Percentiles rank a stretch among this genome's conserved stretches.
Conservation (phyloP, 2,797 vertebrate species). For the Onychomys torridus region DNA sequence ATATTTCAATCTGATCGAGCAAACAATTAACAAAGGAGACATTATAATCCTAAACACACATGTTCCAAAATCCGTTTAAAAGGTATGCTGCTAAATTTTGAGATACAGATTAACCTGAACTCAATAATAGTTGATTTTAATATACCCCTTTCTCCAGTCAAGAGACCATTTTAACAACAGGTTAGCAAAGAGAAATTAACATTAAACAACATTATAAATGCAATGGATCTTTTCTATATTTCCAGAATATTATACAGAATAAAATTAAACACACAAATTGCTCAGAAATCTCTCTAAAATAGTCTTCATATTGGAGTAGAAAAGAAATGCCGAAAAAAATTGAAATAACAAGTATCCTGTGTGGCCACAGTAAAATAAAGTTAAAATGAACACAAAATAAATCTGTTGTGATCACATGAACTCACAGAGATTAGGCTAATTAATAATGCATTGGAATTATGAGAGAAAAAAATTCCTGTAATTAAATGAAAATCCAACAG, state of each 20-base stretch:
- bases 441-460: neutral
- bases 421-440: neutral
- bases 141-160: neutral
- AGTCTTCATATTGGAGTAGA: neutral
- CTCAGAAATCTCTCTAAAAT: neutral
- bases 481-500: neutral
- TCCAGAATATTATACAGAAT: neutral
- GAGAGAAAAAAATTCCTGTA: neutral
- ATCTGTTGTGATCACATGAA: neutral
- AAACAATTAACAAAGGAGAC: neutral
- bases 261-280: neutral
- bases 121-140: neutral
- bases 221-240: neutral
- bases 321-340: neutral
- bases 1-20: neutral
- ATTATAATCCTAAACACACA: neutral
- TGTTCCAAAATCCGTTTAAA: neutral
- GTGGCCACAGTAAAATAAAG: neutral
- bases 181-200: neutral
- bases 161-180: neutral
- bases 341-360: neutral
- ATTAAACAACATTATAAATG: neutral
- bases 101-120: neutral
- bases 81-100: neutral
- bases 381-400: neutral